These are phyloP conservation scores for Prietella phreatophila DNA, from an alignment of 2,113 vertebrate genomes.

Conservation along the genomic window DNA sequence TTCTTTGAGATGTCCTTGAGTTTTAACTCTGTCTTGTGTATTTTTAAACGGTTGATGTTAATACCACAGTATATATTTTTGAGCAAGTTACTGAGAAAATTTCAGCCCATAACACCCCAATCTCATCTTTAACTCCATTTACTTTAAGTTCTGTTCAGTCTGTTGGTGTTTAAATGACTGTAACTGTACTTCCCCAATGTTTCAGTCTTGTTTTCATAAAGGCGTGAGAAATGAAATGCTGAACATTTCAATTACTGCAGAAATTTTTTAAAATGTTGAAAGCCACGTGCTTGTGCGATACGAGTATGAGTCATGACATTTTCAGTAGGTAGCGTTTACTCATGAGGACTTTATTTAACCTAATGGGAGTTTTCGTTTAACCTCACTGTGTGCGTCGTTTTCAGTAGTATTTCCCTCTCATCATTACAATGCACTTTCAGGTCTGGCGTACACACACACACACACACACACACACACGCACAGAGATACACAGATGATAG, in stretches of 20 bases:
- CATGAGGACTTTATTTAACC: constrained; percentile 5
- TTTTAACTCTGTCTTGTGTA: background rate
- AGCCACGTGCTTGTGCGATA: background rate
- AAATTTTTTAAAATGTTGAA: background rate
- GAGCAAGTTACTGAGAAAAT: background rate
- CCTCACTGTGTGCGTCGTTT: background rate
- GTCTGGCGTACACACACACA: background rate
- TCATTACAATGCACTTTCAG: constrained; percentile 33
- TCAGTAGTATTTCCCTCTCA: constrained; percentile 25
- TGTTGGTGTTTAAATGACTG: background rate
- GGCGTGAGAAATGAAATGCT: background rate
- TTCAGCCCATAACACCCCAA: background rate
- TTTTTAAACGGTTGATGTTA: background rate
- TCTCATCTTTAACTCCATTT: background rate
- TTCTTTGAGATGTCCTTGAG: background rate
- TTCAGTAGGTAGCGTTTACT: background rate
- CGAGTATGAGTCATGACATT: background rate
- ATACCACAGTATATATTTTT: background rate
- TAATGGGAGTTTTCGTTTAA: constrained; percentile 6
- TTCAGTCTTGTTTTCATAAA: background rate
- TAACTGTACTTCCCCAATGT: background rate
- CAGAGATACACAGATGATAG: background rate
- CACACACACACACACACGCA: background rate
- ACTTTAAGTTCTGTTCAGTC: no score
- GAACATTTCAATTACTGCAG: background rate